Percentiles rank a stretch among this genome's conserved stretches.
Conservation (phyloP, 1,140 invertebrate genomes). For the Camponotus vicinus region DNA sequence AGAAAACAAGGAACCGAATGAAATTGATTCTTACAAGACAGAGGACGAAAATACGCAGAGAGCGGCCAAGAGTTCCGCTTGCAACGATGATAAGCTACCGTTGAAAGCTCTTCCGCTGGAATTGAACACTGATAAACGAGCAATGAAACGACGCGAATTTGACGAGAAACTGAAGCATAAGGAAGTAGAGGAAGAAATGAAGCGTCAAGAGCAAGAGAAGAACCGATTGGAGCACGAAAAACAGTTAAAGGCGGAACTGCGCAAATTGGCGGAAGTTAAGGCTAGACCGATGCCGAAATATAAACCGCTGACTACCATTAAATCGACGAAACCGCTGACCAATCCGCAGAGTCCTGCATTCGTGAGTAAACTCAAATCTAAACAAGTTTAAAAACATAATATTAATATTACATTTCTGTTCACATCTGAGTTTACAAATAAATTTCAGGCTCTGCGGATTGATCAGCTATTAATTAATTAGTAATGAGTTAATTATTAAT, state of each 20-base stretch:
- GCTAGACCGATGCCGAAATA: constrained; percentile 82
- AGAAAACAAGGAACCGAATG: constrained; percentile 61
- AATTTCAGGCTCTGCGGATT: too few relatives aligned
- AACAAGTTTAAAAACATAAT: background rate
- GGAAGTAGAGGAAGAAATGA: constrained; percentile 74
- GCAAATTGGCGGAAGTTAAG: constrained; percentile 79
- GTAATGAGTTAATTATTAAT: too few relatives aligned
- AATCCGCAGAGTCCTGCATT: constrained; percentile 80
- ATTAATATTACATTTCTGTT: too few relatives aligned
- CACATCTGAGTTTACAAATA: too few relatives aligned
- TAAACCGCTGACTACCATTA: constrained; percentile 73
- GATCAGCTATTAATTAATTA: too few relatives aligned
- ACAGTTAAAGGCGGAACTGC: constrained; percentile 70
- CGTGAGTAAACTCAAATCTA: constrained; percentile 63
- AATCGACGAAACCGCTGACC: constrained; percentile 79
- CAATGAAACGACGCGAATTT: constrained; percentile 79
- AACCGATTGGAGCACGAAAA: constrained; percentile 75
- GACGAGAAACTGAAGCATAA: constrained; percentile 82
- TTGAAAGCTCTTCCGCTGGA: constrained; percentile 65
- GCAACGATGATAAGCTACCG: background rate
- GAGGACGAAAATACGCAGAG: background rate
- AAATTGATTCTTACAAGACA: background rate
- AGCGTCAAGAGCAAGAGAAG: constrained; percentile 72
- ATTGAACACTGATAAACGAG: constrained; percentile 82
- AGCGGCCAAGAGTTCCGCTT: background rate